phyloP scores from a whole-genome alignment of 2,888 invertebrate genomes.

The Campoplex nolae region DNA sequence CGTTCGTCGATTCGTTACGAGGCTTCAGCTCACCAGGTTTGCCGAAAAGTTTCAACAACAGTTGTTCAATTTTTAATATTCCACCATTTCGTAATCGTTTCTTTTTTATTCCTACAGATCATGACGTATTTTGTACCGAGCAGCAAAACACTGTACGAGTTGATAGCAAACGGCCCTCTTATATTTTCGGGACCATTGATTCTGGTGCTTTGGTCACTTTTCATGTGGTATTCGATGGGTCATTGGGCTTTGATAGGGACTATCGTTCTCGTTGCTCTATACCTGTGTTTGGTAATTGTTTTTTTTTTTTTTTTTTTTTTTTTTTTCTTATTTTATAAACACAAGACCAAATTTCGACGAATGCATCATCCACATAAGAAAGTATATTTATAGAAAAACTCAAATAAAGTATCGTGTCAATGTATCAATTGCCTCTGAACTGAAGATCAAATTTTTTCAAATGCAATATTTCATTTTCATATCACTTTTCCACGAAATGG shows the following conservation, averaged over 20 bases:
- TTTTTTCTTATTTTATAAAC: constrained; percentile 2
- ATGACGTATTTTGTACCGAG: constrained; percentile 84
- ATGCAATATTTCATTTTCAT: not conserved
- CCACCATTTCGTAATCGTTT: constrained; percentile 1
- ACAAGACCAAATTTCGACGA: not conserved
- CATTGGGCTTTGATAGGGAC: constrained; percentile 85
- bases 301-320: constrained; percentile 32
- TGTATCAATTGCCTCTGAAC: not conserved
- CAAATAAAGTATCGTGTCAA: not conserved
- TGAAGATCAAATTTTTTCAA: not conserved
- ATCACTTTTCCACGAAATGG: not conserved
- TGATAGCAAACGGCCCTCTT: constrained; percentile 85
- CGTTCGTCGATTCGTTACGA: constrained; percentile 76
- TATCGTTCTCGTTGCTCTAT: constrained; percentile 84
- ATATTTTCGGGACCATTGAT: constrained; percentile 85
- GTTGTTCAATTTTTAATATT: not conserved
- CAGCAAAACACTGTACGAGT: constrained; percentile 85
- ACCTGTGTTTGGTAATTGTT: constrained; percentile 69
- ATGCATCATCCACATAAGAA: too few species aligned
- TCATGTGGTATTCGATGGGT: constrained; percentile 85
- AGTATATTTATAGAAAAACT: not conserved
- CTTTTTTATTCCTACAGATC: constrained; percentile 76
- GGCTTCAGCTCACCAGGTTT: constrained; percentile 76
- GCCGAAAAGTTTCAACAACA: constrained; percentile 6
- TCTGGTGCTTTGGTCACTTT: constrained; percentile 84